These are phyloP conservation scores for Drosophila ficusphila DNA, from an alignment of 1,140 invertebrate species.

Conservation along the genomic window DNA sequence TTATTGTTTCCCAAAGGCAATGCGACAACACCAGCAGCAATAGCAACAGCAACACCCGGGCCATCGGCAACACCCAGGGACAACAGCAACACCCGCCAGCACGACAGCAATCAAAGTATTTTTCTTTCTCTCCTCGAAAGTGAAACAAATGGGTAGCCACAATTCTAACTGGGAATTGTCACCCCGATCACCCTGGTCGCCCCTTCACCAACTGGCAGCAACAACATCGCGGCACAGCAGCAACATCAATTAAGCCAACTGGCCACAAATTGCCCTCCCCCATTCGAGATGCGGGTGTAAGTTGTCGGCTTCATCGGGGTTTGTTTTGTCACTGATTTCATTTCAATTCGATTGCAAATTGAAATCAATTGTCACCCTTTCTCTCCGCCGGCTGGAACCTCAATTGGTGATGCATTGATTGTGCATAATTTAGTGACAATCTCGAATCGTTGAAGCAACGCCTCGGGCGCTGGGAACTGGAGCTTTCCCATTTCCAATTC, in stretches of 20 bases:
- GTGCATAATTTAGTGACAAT: slow-evolving; percentile 77
- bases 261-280: slow-evolving; percentile 38
- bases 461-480: slow-evolving; percentile 21
- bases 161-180: slow-evolving; percentile 55
- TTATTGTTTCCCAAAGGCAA: slow-evolving; percentile 71
- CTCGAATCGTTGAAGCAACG: slow-evolving; percentile 7
- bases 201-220: neutral
- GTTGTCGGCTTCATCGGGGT: slow-evolving; percentile 51
- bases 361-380: slow-evolving; percentile 76
- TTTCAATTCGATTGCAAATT: slow-evolving; percentile 82
- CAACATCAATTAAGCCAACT: slow-evolving; percentile 64
- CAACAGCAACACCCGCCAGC: slow-evolving; percentile 1
- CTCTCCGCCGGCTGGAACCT: neutral
- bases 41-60: slow-evolving; percentile 2
- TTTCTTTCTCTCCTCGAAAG: slow-evolving; percentile 27
- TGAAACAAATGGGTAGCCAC: slow-evolving; percentile 72
- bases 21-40: slow-evolving; percentile 42
- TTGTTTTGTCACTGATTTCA: slow-evolving; percentile 82
- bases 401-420: slow-evolving; percentile 69
- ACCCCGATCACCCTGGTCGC: too few relatives aligned
- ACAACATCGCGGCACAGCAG: slow-evolving; percentile 14
- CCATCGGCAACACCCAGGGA: slow-evolving; percentile 21
- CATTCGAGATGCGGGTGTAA: slow-evolving; percentile 69
- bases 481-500: slow-evolving; percentile 19
- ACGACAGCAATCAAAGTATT: slow-evolving; percentile 27